Percentiles rank a stretch among this genome's conserved stretches.
These are phyloP conservation scores for Chionomys nivalis DNA, from an alignment of 2,113 vertebrate species.

Conservation along the genomic window DNA sequence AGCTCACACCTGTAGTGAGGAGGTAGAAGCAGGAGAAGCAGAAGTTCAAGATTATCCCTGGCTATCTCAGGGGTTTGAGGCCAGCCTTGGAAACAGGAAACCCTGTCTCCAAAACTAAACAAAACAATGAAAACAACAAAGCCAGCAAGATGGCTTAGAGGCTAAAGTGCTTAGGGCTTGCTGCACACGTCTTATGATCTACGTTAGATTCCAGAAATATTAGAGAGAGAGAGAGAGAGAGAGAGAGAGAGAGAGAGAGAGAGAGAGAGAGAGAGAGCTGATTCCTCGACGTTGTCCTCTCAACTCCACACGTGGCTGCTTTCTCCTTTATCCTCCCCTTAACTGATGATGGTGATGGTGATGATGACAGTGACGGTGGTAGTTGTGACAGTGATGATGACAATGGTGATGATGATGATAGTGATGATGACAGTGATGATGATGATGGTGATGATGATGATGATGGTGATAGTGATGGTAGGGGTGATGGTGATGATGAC, in stretches of 20 bases:
- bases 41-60: background rate
- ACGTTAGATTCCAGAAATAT: background rate
- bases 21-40: background rate
- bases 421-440: background rate
- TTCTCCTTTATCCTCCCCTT: background rate
- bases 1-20: background rate
- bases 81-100: background rate
- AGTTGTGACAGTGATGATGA: rapidly evolving
- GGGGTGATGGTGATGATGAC: rapidly evolving
- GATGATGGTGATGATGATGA: background rate
- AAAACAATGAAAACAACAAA: background rate
- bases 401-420: background rate
- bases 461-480: background rate
- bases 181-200: background rate
- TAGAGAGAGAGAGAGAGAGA: background rate
- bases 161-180: background rate
- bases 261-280: background rate
- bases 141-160: background rate
- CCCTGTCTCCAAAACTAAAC: background rate
- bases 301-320: background rate
- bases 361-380: rapidly evolving
- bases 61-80: too few species aligned
- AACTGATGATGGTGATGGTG: background rate
- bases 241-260: too few species aligned
- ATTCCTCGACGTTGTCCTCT: background rate